These are phyloP conservation scores for Hydractinia symbiolongicarpus DNA, from an alignment of 30 jellyfish, hydroid and myxozoan genomes.

Conservation along the genomic window DNA sequence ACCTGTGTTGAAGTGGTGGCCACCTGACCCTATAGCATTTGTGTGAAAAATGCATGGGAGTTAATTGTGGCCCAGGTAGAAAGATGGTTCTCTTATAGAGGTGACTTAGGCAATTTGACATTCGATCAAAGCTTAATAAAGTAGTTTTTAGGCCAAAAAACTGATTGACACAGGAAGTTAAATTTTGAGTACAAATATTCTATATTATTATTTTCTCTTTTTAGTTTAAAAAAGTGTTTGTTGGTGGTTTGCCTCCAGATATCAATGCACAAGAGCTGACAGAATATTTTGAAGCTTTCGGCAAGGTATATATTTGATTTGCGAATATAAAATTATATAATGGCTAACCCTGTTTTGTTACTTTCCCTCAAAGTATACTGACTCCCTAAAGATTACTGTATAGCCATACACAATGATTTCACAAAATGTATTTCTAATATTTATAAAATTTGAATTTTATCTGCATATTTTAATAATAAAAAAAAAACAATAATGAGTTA, in stretches of 20 bases:
- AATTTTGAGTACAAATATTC: no score
- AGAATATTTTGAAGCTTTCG: conserved; percentile 86
- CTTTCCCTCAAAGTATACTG: not conserved
- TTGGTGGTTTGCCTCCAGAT: conserved; percentile 87
- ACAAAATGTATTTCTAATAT: not conserved
- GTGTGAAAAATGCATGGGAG: no score
- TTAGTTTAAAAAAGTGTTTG: conserved; percentile 77
- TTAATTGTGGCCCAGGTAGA: no score
- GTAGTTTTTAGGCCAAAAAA: no score
- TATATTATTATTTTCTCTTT: not conserved
- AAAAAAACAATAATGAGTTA: no score
- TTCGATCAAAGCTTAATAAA: no score
- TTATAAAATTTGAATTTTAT: not conserved
- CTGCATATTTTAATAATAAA: no score
- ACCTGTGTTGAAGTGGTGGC: no score
- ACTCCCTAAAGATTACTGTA: not conserved
- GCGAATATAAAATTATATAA: not conserved
- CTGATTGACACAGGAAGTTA: no score
- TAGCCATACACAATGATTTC: not conserved
- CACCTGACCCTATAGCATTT: no score
- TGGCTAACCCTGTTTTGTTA: not conserved
- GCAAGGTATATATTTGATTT: conserved; percentile 48
- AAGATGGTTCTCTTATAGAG: no score
- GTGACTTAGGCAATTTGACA: no score
- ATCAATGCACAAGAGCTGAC: conserved; percentile 56